Base-by-base conservation (phyloP, 2,797 vertebrate species). In the Pseudochaenichthys georgianus region DNA sequence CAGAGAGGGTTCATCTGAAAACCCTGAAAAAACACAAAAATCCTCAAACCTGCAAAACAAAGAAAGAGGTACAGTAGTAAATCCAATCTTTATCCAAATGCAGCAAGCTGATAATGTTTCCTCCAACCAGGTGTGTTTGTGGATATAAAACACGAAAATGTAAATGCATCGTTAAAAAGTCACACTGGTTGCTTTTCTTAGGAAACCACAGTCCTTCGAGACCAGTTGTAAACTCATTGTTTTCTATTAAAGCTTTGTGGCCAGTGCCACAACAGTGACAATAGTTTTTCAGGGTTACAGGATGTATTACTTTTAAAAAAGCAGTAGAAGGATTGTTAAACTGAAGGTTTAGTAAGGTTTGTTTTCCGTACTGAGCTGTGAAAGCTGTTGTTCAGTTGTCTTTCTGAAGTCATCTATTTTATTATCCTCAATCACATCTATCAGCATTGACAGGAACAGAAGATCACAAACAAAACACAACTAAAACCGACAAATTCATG, bases 101-200 rank as follows among this genome's bases (percentile, higher is more conserved):
- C 62, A 76, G 55, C 80, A 83, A 76, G 45, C 45, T 34, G 34
- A 53, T 15, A 67, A 61, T 15, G 58, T 80, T 88, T 88, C 81
- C 81, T 78, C 28, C 7, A 7, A 47, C 28, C 60, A 43, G 34
- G n/a, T 68, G 34, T 63, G 61, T 38, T 65, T 73, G 47, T 48
- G 38, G 10, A 38, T 19, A 42, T 75, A 8, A 46, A 81, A 48
- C 3, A 16, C 62, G 1, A 64, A 59, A 78, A 59, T 64, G 28
- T 31, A 19, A 46, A 51, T 42, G 42, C 1, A 17, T 55, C 11
- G 43, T 60, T 59, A 31, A 58, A 64, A 54, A 61, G 15, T 13
- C 41, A 11, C 9, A 21, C 3, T 2, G 8, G 12, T 68, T 47
- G 38, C 38, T 71, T 78, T 75, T 42, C 46, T 71, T 28, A 72